Evolutionary conservation across 1,140 invertebrate genomes (phyloP).

Genomic region (Diachasmimorpha longicaudata): DNA sequence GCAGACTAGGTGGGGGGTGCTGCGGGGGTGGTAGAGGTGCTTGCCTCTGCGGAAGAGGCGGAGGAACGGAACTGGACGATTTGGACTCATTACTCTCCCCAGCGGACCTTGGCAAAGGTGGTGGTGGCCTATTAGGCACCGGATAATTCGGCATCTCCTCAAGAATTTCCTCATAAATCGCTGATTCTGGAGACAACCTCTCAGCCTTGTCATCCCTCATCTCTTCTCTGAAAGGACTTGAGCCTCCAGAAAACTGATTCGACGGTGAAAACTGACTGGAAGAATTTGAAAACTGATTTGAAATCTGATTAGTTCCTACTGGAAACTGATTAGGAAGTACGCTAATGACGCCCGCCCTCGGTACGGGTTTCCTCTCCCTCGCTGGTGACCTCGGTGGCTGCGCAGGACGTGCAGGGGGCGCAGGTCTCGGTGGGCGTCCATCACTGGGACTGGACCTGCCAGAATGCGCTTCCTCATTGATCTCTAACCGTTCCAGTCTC

Average conservation of each 20-base stretch:
- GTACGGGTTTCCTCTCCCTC: constrained; percentile 42
- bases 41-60: constrained; percentile 71
- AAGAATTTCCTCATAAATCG: constrained; percentile 66
- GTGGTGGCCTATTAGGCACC: constrained; percentile 53
- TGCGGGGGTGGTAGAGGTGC: constrained; percentile 65
- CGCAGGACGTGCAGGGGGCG: constrained; percentile 67
- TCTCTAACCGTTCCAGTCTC: constrained; percentile 57
- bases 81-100: constrained; percentile 51
- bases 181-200: constrained; percentile 53
- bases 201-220: constrained; percentile 31
- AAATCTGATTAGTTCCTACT: neutral
- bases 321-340: constrained; percentile 44
- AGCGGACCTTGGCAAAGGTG: constrained; percentile 47
- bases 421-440: constrained; percentile 47
- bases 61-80: constrained; percentile 63
- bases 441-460: constrained; percentile 44
- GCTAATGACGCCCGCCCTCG: constrained; percentile 55
- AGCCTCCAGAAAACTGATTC: constrained; percentile 39
- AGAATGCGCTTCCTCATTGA: constrained; percentile 36
- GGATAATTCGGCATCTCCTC: constrained; percentile 58
- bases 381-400: constrained; percentile 57
- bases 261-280: constrained; percentile 16
- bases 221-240: constrained; percentile 26
- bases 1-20: constrained; percentile 64
- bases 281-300: constrained; percentile 4